Base-by-base conservation (phyloP, 2,113 vertebrate genomes). In the Addax nasomaculatus region DNA sequence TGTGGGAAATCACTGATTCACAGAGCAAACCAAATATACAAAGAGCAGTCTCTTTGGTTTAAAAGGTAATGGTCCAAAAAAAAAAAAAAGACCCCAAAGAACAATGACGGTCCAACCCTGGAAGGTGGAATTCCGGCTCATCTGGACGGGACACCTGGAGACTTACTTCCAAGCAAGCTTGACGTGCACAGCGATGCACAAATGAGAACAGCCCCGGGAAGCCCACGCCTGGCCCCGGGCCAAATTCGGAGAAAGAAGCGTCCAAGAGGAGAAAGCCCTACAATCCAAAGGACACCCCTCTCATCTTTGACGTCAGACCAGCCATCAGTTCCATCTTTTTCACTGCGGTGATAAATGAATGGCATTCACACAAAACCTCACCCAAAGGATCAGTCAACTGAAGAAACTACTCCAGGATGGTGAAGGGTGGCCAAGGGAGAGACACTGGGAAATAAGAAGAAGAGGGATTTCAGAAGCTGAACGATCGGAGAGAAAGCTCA, bases 21-120 rank as follows among this genome's bases (percentile, higher is more conserved):
- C 3, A 53, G 36, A 67, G 93, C 57, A 93, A 81, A 62, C 60
- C 70, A 17, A 89, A 67, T 36, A n/a, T 2, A n/a, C 58, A 84
- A 39, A n/a, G 19, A 78, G 25, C 0, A 60, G 93, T 83, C 27
- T 23, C 93, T 91, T 55, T 64, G 95, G 85, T 81, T 70, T 89
- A 3, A 76, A 94, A n/a, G 49, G n/a, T 13, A 57, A 86, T 0
- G 3, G 84, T 49, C 39, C n/a, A 33, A 29, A 43, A 73, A 23
- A 70, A 36, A 67, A 30, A 6, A 30, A 30, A n/a, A 9, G 33
- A 67, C 4, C 12, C 27, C n/a, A 67, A n/a, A 67, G n/a, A 70
- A 70, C 2, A 19, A 76, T 14, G 11, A 12, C 6, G 2, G 88
- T 45, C 39, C 73, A 30, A 16, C 13, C 19, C 10, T 19, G 55